Evolutionary conservation across 1,140 invertebrate genomes (phyloP), one percentile per base, ranked within the genome.

Genomic region (Drosophila repletoides): DNA sequence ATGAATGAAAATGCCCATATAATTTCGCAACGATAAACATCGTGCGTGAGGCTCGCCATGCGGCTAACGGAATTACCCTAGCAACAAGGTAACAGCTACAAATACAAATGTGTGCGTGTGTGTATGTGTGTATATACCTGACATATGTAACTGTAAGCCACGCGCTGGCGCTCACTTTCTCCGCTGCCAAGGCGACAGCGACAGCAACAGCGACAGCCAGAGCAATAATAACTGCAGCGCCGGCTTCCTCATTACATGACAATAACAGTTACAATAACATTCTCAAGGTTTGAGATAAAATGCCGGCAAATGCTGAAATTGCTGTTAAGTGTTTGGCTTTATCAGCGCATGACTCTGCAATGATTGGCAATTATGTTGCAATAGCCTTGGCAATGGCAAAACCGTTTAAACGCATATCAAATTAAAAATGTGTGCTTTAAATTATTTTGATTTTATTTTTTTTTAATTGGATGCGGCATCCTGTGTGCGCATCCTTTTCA

Each of bases 161-260:
- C 52, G 63, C 51, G 60, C 48, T 34, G 1, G 1, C 7, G 40
- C 12, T 24, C 36, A 83, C 77, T 83, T 76, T 81, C 77, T 69
- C 76, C 51, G 34, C 10, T 58, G 29, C 38, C 67, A 72, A 45
- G 43, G 36, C 17, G 19, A 21, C 17, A 40, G 17, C 9, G 19
- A 15, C 36, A 21, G 36, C 36, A 3, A n/a, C 36, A n/a, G 15
- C 36, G 19, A 43, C 10, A 10, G 22, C 31, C n/a, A n/a, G n/a
- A n/a, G n/a, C n/a, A n/a, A n/a, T n/a, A n/a, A n/a, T n/a, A n/a
- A n/a, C 38, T 41, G 6, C 45, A 26, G 14, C 14, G 43, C 46
- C 46, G 52, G 56, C 52, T 81, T 73, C 77, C 77, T 76, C 58
- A 84, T 81, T 81, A 81, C 79, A 77, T 67, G 46, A 45, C 40